phyloP scores from a whole-genome alignment of 2,113 vertebrate species.

The Catagonus wagneri region DNA sequence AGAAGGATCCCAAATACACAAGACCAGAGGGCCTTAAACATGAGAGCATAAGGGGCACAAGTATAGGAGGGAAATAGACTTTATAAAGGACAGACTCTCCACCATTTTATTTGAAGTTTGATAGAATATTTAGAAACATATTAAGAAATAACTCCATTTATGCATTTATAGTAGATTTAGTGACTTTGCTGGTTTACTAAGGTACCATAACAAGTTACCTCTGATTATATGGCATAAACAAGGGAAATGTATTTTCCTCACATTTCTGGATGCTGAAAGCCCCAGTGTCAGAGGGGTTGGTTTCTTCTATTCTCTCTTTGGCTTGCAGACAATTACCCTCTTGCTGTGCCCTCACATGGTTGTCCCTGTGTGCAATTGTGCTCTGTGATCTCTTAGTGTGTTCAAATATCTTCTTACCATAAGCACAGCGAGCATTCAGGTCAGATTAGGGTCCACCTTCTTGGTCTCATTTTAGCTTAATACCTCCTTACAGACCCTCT shows the following conservation, averaged over 20 bases:
- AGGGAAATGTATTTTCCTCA: constrained; percentile 22
- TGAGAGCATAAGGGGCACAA: neutral
- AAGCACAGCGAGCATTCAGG: neutral
- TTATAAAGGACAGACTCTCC: neutral
- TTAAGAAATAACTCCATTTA: neutral
- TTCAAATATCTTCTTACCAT: neutral
- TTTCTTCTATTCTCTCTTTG: neutral
- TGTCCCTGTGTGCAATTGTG: neutral
- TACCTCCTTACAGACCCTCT: neutral
- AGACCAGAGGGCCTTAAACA: neutral
- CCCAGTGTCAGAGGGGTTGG: neutral
- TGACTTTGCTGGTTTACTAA: neutral
- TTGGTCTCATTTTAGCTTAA: neutral
- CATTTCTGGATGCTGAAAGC: neutral
- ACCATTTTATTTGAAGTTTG: neutral
- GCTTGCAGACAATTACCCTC: neutral
- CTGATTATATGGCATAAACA: neutral
- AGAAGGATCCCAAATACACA: neutral
- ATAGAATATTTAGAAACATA: constrained; percentile 31
- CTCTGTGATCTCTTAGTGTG: neutral
- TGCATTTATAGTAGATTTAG: neutral
- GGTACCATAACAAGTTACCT: neutral
- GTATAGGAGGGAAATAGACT: neutral
- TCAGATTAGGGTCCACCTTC: neutral
- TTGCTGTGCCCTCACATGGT: neutral